A percentile compares a stretch with the other conserved stretches of the same genome.
phyloP scores from a whole-genome alignment of 2,113 vertebrate genomes.

The Propithecus coquereli region DNA sequence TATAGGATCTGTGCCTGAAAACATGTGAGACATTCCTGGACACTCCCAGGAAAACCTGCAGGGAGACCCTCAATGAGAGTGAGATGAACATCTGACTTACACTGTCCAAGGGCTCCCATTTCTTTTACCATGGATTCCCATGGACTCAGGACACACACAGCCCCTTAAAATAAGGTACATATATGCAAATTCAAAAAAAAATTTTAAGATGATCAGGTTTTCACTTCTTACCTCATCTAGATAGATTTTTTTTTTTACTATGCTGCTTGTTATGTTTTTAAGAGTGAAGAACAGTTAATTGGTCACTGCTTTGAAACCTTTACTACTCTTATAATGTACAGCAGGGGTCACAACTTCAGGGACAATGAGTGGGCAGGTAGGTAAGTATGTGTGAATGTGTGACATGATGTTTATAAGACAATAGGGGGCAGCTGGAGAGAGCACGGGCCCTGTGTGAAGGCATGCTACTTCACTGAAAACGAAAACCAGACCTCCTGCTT shows the following conservation, averaged over 20 bases:
- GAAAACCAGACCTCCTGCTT: not conserved
- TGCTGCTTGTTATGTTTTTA: constrained; percentile 8
- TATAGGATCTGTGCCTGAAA: not conserved
- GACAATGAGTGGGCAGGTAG: not conserved
- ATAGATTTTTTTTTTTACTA: not conserved
- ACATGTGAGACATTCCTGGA: not conserved
- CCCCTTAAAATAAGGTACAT: not conserved
- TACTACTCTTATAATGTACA: not conserved
- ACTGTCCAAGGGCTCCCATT: not conserved
- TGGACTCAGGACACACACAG: not conserved
- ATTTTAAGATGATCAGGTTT: not conserved
- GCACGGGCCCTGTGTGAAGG: not conserved
- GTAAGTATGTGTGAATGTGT: not conserved
- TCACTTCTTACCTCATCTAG: constrained; percentile 6
- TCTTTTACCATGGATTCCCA: not conserved
- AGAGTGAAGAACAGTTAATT: not conserved
- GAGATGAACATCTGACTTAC: not conserved
- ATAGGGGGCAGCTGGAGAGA: not conserved
- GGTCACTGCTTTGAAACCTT: not conserved
- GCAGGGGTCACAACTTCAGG: not conserved
- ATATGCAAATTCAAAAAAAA: not conserved
- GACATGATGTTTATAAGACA: not conserved
- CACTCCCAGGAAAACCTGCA: not conserved
- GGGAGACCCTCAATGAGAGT: not conserved
- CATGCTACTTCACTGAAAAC: not conserved